Base-by-base conservation (phyloP, 2,888 invertebrate species). In the Lymantria dispar region DNA sequence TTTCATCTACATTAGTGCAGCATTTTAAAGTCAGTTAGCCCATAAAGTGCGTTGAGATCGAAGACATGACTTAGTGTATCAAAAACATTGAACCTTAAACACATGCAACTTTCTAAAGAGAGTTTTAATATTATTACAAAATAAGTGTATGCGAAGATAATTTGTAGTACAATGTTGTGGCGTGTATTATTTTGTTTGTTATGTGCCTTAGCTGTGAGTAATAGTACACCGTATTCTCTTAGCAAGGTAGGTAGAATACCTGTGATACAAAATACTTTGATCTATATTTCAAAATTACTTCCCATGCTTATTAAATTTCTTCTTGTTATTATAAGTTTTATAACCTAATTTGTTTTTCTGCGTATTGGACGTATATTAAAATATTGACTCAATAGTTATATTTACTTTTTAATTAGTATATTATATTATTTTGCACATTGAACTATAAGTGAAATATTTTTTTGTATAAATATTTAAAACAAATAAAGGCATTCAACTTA, bases 31-130 rank as follows among this genome's bases (percentile, higher is more conserved):
- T 60, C 67, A 68, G 62, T 58, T 64, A 70, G 71, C 68, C 76
- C 78, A 80, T 82, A 80, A 84, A 81, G 83, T 81, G 78, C 77
- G 68, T 73, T 47, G 82, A 72, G 72, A 78, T 73, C 77, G 76
- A 74, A 80, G 72, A 73, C 77, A 81, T 84, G 80, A 84, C 83
- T 88, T 88, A 85, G 87, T 87, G 84, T 87, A 80, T 82, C 81
- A 76, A 80, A 80, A 81, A 75, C 78, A 75, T 80, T 78, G 82
- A 79, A 76, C 74, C 72, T 61, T 55, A 64, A 75, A 59, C 78
- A 78, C 74, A 77, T 76, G 75, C 51, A 72, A 71, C 77, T 78
- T 78, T 74, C 74, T 64, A 71, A 61, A 64, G 62, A 59, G 64
- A 61, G 60, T 62, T 51, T 36, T 39, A 45, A 48, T 54, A 57